A percentile compares a stretch with the other conserved stretches of the same genome.
Evolutionary conservation across 1,140 invertebrate genomes (phyloP).

Genomic region (Hyposmocoma kahamanoa): DNA sequence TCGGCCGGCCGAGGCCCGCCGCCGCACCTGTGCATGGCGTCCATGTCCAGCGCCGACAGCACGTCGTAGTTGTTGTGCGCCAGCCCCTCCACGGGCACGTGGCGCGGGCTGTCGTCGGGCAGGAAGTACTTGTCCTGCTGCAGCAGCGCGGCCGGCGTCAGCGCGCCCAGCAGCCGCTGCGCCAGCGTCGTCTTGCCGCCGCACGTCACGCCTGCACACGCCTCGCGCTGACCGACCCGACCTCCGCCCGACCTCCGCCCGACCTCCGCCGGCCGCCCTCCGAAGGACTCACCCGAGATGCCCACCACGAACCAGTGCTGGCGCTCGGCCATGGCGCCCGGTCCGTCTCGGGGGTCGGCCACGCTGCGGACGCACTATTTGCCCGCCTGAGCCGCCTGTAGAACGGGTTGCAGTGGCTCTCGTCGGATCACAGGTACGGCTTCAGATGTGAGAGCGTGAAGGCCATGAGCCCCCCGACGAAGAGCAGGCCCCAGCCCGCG

Average conservation of each 20-base stretch:
- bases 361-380: no score
- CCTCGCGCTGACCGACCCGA: not conserved
- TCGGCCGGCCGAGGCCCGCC: not conserved
- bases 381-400: not conserved
- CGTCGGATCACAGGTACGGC: no score
- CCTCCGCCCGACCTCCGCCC: not conserved
- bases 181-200: conserved; percentile 87
- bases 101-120: conserved; percentile 78
- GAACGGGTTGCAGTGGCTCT: not conserved
- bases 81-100: conserved; percentile 77
- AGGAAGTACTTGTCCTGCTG: conserved; percentile 88
- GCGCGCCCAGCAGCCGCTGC: conserved; percentile 68
- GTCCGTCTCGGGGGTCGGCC: no score
- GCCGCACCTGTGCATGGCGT: conserved; percentile 73
- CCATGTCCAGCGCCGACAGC: conserved; percentile 83
- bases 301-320: no score
- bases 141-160: conserved; percentile 76
- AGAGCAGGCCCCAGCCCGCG: conserved; percentile 76
- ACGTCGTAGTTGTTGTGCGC: conserved; percentile 88
- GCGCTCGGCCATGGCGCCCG: no score
- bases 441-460: no score
- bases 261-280: not conserved
- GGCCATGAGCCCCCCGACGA: conserved; percentile 77
- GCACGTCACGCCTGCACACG: conserved; percentile 79
- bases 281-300: no score